These are phyloP conservation scores for Megaceryle torquata DNA, from an alignment of 2,113 vertebrate species.

Conservation along the genomic window DNA sequence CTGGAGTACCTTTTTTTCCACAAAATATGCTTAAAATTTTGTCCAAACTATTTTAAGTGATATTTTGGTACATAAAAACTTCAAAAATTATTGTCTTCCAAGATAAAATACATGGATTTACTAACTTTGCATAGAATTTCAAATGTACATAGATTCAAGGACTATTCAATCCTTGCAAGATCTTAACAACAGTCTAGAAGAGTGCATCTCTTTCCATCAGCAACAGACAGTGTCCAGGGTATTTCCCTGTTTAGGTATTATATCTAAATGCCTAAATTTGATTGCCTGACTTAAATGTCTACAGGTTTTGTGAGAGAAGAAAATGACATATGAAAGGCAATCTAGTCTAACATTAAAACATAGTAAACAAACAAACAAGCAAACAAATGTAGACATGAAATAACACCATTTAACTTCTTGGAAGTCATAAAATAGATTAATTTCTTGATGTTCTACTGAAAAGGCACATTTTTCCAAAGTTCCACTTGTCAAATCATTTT, in stretches of 20 bases:
- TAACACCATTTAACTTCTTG: neutral
- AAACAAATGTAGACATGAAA: neutral
- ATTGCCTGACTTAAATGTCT: neutral
- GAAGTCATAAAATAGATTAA: neutral
- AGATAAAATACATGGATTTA: neutral
- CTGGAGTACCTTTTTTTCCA: neutral
- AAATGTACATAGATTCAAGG: neutral
- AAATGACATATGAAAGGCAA: neutral
- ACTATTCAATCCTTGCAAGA: neutral
- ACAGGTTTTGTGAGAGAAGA: neutral
- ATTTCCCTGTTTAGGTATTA: neutral
- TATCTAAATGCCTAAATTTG: neutral
- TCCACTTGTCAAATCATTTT: neutral
- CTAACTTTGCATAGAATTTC: neutral
- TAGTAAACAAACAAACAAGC: neutral
- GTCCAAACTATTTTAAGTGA: neutral
- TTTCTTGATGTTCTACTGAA: neutral
- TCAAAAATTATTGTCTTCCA: neutral
- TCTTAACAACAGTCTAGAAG: neutral
- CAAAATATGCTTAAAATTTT: neutral
- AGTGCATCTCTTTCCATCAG: fast-evolving
- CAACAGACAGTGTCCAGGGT: neutral
- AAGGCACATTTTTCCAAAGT: neutral
- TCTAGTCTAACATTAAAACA: neutral
- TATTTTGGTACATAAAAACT: neutral